Base-by-base conservation (phyloP, 53 echinoderm and acorn worm species). In the Pentamera pediparva region DNA sequence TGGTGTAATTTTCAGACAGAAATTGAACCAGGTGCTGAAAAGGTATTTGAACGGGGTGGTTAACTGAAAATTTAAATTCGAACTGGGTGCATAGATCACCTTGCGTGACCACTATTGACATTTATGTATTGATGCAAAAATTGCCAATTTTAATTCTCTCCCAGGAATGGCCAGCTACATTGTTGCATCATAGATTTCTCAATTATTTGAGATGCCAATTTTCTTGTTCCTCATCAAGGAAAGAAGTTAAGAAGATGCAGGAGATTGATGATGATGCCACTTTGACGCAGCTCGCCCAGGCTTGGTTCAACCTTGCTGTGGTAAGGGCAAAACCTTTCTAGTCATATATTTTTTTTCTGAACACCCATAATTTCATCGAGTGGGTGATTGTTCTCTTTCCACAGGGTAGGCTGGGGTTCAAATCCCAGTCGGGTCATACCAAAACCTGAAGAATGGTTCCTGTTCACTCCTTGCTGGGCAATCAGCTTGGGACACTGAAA, bases 191-290 rank as follows among this genome's bases (percentile, higher is more conserved):
- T 15, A 45, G 47, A n/a, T 45, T 1, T 15, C 12, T 45, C n/a
- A 45, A 0, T 1, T 45, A 45, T 45, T 45, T 45, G 0, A 15
- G 47, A 15, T 45, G 12, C n/a, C 47, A 45, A 45, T 53, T 58
- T 20, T 67, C 36, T n/a, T 55, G 6, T 28, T 28, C 32, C 29
- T 56, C 11, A 53, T 35, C 15, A 85, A 90, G 90, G 81, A 98
- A 92, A 80, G 98, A 98, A 43, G 86, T 98, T 10, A 96, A 86
- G 82, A 85, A 86, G 50, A 92, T 98, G 98, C 98, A 92, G 51
- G 98, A 98, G 34, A 78, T 82, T 39, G 98, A 98, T 80, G 98
- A 98, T 72, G 98, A 98, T 84, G 91, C 98, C 6, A 98, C 98
- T 1, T 86, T 98, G 50, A 98, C 96, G 13, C 98, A 98, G 79